Conservation (phyloP, 2,797 vertebrate genomes). For the Parauchenoglanis ngamensis region DNA sequence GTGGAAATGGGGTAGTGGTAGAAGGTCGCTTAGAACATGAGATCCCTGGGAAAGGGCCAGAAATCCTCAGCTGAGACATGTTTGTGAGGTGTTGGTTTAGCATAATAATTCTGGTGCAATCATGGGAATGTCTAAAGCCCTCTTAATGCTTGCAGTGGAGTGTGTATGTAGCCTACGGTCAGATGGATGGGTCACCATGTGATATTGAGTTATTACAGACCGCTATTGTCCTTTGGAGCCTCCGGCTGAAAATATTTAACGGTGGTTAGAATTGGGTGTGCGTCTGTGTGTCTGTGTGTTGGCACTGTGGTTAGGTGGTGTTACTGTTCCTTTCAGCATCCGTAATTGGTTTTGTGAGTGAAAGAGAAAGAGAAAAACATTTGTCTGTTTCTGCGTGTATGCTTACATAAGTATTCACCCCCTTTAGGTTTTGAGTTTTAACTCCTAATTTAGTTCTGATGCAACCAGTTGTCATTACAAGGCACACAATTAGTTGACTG, state of each 20-base stretch:
- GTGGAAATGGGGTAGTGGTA: not conserved
- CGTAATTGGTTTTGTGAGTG: not conserved
- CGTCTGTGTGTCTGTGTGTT: conserved; percentile 8
- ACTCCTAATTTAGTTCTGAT: not conserved
- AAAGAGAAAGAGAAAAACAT: not conserved
- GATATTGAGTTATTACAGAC: conserved; percentile 31
- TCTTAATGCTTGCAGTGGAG: not conserved
- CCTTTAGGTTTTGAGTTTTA: not conserved
- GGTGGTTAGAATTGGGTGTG: conserved; percentile 2
- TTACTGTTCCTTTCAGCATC: not conserved
- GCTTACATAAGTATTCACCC: not conserved
- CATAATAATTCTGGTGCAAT: not conserved
- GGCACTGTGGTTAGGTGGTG: not conserved
- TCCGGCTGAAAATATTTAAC: conserved; percentile 29
- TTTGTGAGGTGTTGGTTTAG: conserved; percentile 1
- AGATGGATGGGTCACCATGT: conserved; percentile 36
- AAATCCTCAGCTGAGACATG: not conserved
- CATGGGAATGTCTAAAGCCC: not conserved
- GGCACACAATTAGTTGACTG: not conserved
- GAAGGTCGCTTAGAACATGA: not conserved
- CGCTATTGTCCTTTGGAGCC: conserved; percentile 18
- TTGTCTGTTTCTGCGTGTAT: not conserved
- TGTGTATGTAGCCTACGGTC: conserved; percentile 23
- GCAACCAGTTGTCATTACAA: not conserved
- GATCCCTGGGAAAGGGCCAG: not conserved